Conservation (phyloP, 2,113 vertebrate species). For the Lepus timidus region DNA sequence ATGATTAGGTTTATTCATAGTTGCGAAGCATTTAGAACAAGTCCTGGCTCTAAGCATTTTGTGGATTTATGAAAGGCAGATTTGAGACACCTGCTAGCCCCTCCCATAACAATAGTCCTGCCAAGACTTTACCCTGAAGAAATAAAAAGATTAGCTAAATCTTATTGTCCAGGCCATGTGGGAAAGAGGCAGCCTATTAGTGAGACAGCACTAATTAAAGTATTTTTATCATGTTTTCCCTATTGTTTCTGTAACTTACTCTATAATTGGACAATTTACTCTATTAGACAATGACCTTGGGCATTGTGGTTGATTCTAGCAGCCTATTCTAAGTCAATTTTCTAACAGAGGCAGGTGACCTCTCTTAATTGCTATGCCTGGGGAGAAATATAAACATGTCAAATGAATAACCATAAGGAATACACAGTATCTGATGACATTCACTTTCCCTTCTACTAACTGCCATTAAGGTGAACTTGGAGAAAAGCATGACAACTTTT, state of each 20-base stretch:
- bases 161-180: conserved; percentile 31
- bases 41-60: neutral
- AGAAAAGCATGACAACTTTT: conserved; percentile 54
- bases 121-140: conserved; percentile 61
- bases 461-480: conserved; percentile 54
- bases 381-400: conserved; percentile 77
- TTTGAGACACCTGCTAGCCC: neutral
- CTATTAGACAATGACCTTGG: conserved; percentile 80
- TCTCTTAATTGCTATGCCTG: conserved; percentile 78
- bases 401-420: conserved; percentile 72
- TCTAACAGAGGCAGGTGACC: conserved; percentile 73
- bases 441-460: conserved; percentile 68
- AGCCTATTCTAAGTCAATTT: conserved; percentile 70
- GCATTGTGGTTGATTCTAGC: conserved; percentile 66
- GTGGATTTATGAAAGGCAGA: neutral
- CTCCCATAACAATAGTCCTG: conserved; percentile 14
- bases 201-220: conserved; percentile 79
- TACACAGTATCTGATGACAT: conserved; percentile 58
- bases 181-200: conserved; percentile 67
- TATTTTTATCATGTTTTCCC: conserved; percentile 73
- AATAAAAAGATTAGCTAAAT: conserved; percentile 67
- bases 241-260: conserved; percentile 73
- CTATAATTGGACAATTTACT: conserved; percentile 82
- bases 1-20: neutral
- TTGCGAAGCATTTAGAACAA: neutral